phyloP scores from a whole-genome alignment of 2,888 invertebrate genomes.

The Tortrix viridana region DNA sequence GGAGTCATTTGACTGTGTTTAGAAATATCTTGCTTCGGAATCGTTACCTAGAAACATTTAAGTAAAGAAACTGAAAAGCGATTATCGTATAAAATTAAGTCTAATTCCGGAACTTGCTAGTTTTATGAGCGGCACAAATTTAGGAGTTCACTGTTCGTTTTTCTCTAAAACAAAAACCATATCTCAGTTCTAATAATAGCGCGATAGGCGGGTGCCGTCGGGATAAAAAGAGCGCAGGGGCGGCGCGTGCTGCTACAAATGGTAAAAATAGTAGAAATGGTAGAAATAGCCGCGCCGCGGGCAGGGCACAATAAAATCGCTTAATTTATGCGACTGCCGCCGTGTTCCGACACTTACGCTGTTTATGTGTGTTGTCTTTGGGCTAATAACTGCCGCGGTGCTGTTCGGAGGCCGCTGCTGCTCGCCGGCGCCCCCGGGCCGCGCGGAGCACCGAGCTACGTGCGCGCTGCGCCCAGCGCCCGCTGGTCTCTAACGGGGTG shows the following conservation, averaged over 20 bases:
- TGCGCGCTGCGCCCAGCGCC: too few species aligned
- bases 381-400: constrained; percentile 73
- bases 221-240: constrained; percentile 69
- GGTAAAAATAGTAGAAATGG: constrained; percentile 70
- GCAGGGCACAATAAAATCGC: constrained; percentile 73
- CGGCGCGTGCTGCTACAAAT: constrained; percentile 70
- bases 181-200: constrained; percentile 55
- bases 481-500: too few species aligned
- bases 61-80: constrained; percentile 16
- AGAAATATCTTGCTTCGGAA: constrained; percentile 7
- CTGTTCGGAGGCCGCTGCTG: constrained; percentile 51
- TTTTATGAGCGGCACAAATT: constrained; percentile 28
- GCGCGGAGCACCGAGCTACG: too few species aligned
- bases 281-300: constrained; percentile 66
- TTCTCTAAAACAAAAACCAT: constrained; percentile 35
- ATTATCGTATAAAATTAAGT: constrained; percentile 33
- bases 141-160: constrained; percentile 28
- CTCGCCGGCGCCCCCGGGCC: too few species aligned
- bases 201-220: constrained; percentile 48
- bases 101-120: constrained; percentile 33
- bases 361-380: constrained; percentile 82
- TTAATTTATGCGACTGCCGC: constrained; percentile 79
- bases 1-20: constrained; percentile 15
- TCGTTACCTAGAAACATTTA: constrained; percentile 16
- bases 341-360: constrained; percentile 76